Evolutionary conservation across 2,888 invertebrate species (phyloP), one percentile per base, ranked within the genome.

Genomic region (Euplexia lucipara): DNA sequence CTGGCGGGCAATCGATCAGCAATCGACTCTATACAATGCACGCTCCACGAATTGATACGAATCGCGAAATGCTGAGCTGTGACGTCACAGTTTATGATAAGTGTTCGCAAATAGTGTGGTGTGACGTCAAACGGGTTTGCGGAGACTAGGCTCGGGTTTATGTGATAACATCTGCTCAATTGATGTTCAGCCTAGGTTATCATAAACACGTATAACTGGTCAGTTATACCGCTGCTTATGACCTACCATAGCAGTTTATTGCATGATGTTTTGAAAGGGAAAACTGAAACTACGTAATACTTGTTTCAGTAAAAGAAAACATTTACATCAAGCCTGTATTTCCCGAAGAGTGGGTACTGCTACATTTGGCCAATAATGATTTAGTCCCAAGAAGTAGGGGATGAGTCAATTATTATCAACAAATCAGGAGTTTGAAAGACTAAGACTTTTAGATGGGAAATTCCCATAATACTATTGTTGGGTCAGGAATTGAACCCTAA

Each of bases 1-100:
- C 64, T 71, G 57, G 54, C 70, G 62, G 51, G 42, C 71, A 34
- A 75, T 75, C 66, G 66, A 75, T 75, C 75, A 65, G 44, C 52
- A 30, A 70, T 75, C 71, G 45, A 59, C 54, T 69, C 69, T 70
- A 70, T 75, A 75, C 73, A 75, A 74, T 64, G 52, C 75, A 49
- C 73, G 75, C 64, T 51, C 18, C 49, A 48, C 48, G 56, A 53
- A 69, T 64, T 74, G 75, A 74, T 75, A 57, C 57, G 60, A 58
- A 74, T 75, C 59, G 64, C 49, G 64, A 75, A 74, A 74, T 75
- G 64, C 34, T 39, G 30, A 41, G 20, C 10, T 37, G 56, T 74
- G 60, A 61, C 75, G 73, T 74, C 59, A 75, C 56, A n/a, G 9
- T 26, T 20, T 70, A 60, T 75, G 62, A 70, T 66, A 53, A 70